Evolutionary conservation across 2,797 vertebrate species (phyloP).

Genomic region (Dallia pectoralis): DNA sequence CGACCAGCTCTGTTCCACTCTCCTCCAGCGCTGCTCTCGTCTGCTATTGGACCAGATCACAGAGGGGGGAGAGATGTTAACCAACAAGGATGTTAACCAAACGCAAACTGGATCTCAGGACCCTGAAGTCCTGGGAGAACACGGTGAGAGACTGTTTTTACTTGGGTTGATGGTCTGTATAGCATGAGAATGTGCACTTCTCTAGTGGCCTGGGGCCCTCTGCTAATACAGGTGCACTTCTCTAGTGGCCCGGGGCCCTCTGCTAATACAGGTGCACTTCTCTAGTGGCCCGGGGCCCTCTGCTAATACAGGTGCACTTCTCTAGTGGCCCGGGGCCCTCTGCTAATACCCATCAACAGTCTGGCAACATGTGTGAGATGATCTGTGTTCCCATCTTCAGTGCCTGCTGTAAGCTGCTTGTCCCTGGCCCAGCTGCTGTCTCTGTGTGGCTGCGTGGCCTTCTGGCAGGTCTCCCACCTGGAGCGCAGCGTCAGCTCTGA

Average conservation of each 20-base stretch:
- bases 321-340: background rate
- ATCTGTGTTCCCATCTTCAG: background rate
- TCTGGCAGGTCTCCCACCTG: constrained; percentile 90
- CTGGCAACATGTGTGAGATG: background rate
- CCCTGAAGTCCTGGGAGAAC: constrained; percentile 60
- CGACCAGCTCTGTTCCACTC: constrained; percentile 83
- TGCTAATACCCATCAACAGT: background rate
- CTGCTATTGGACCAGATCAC: constrained; percentile 79
- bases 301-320: too few species aligned
- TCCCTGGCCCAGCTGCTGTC: constrained; percentile 85
- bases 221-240: too few species aligned
- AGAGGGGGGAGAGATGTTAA: constrained; percentile 52
- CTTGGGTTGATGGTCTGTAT: background rate
- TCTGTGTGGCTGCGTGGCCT: constrained; percentile 86
- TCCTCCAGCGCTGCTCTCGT: constrained; percentile 81
- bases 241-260: background rate
- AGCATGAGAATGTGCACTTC: background rate
- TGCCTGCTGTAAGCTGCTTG: constrained; percentile 69
- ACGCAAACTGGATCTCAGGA: constrained; percentile 62
- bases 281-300: background rate
- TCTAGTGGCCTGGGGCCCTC: background rate
- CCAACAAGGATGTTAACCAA: constrained; percentile 53
- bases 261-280: too few species aligned
- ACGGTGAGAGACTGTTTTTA: constrained; percentile 32
- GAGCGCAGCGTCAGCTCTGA: constrained; percentile 88